A percentile compares a stretch with the other conserved stretches of the same genome.
Evolutionary conservation across 2,797 vertebrate species (phyloP).

Genomic region (Geotria australis): DNA sequence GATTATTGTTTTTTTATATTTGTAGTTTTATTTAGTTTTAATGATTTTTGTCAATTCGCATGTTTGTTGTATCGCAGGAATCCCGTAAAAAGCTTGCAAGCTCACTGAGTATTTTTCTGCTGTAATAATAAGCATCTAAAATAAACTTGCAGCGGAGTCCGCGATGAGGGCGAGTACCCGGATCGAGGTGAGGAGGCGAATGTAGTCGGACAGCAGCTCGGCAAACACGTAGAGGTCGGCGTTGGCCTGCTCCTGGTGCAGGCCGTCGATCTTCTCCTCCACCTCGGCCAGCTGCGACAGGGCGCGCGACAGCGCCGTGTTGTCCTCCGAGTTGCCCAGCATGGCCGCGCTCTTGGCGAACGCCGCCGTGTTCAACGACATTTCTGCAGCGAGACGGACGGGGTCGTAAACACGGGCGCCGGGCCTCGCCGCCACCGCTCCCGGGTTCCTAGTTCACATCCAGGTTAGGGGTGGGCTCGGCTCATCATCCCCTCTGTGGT

Average conservation of each 20-base stretch:
- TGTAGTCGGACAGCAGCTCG: conserved; percentile 67
- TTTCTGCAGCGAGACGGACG: conserved; percentile 9
- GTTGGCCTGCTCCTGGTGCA: conserved; percentile 68
- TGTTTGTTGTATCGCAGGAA: too few relatives aligned
- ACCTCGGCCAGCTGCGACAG: conserved; percentile 88
- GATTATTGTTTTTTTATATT: too few relatives aligned
- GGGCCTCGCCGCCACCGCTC: too few relatives aligned
- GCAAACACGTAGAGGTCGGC: conserved; percentile 63
- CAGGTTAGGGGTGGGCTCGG: too few relatives aligned
- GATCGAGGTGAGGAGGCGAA: conserved; percentile 59
- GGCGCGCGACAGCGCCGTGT: conserved; percentile 67
- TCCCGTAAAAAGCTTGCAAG: too few relatives aligned
- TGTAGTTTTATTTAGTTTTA: too few relatives aligned
- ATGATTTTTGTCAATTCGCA: too few relatives aligned
- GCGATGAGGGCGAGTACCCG: conserved; percentile 15
- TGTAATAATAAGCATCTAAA: too few relatives aligned
- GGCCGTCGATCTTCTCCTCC: conserved; percentile 81
- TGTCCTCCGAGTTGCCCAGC: conserved; percentile 90
- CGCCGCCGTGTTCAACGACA: conserved; percentile 52
- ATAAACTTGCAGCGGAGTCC: too few relatives aligned
- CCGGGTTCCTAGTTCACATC: too few relatives aligned
- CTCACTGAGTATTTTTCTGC: too few relatives aligned
- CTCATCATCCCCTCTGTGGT: too few relatives aligned
- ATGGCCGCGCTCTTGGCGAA: conserved; percentile 89
- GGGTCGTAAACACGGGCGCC: background rate